Base-by-base conservation (phyloP, 2,888 invertebrate genomes). In the Pachymerium ferrugineum region DNA sequence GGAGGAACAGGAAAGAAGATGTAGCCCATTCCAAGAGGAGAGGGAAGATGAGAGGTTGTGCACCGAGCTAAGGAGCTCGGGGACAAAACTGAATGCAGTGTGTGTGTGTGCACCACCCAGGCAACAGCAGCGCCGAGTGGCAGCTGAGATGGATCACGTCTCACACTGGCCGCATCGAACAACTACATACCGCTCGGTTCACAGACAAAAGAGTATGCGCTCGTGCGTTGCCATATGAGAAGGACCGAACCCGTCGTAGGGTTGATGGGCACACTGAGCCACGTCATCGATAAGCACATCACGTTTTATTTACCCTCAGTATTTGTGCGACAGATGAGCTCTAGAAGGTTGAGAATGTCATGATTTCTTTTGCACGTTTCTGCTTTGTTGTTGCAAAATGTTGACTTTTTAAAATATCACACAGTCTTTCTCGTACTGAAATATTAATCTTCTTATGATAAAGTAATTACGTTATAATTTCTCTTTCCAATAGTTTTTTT, bases 91-190 rank as follows among this genome's bases (percentile, higher is more conserved):
- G 28, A 62, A 28, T 25, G 62, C 62, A 62, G 12, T 28, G n/a
- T n/a, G n/a, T n/a, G n/a, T n/a, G n/a, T n/a, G n/a, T n/a, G 62
- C 62, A 25, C 62, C 62, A 62, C 62, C n/a, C 62, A 62, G 62
- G 62, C 62, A 62, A 62, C 62, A 62, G 62, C 62, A 62, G 62
- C 62, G 62, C 62, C 62, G 62, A 62, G 62, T 62, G 62, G 62
- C 62, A 62, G 62, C n/a, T 62, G 62, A 62, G 28, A 62, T 62
- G 62, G 62, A 62, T 62, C 62, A 28, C 62, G 62, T 62, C 62
- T 62, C 62, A 28, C 62, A 62, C 62, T 62, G 62, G 62, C 62
- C 62, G 25, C 25, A 14, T 62, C 62, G 25, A 28, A 62, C 62
- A n/a, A n/a, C n/a, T n/a, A n/a, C n/a, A n/a, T n/a, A n/a, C n/a